A percentile compares a stretch with the other conserved stretches of the same genome.
Conservation (phyloP, 2,113 vertebrate genomes). For the Psilopsiagon aymara region DNA sequence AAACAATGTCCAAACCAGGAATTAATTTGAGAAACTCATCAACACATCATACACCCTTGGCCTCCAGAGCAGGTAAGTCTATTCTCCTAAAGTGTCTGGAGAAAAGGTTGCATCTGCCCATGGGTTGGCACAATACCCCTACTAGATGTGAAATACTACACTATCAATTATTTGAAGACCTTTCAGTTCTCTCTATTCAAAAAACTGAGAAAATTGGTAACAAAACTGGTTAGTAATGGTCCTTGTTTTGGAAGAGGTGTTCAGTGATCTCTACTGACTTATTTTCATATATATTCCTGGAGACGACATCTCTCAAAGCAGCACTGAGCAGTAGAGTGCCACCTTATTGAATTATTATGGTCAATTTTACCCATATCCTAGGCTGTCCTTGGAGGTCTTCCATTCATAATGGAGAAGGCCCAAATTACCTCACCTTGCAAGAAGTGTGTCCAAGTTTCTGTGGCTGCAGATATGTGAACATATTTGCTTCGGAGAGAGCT, state of each 20-base stretch:
- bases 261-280: background rate
- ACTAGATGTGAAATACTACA: rapidly evolving
- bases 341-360: background rate
- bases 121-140: background rate
- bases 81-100: background rate
- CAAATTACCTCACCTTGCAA: background rate
- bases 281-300: background rate
- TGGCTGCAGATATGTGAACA: background rate
- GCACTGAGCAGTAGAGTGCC: background rate
- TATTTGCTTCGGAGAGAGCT: background rate
- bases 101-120: background rate
- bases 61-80: background rate
- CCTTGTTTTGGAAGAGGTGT: background rate
- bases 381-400: background rate
- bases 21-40: background rate
- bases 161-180: background rate
- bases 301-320: background rate
- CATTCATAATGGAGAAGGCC: background rate
- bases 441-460: background rate
- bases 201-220: background rate
- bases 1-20: background rate
- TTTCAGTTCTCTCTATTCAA: background rate
- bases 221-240: background rate
- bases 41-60: background rate
- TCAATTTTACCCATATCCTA: background rate